Evolutionary conservation across 2,113 vertebrate genomes (phyloP).

Genomic region (rat (Rattus norvegicus)): GRCr8 NC_086025.1:127530501-127531000

Average conservation of each 20-base stretch:
- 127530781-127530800: background rate
- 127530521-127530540: background rate
- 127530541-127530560: slow-evolving; percentile 10
- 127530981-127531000: slow-evolving; percentile 63
- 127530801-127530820: slow-evolving; percentile 70
- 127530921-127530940: slow-evolving; percentile 65
- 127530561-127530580: background rate
- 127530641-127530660: slow-evolving; percentile 66
- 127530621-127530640: slow-evolving; percentile 4
- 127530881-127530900: slow-evolving; percentile 38
- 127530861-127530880: slow-evolving; percentile 43
- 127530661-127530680: no score
- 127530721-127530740: no score
- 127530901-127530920: slow-evolving; percentile 74
- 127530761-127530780: no score
- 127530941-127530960: slow-evolving; percentile 68
- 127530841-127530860: background rate
- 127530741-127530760: no score
- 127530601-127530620: slow-evolving; percentile 59
- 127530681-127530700: no score
- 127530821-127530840: background rate
- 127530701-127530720: no score
- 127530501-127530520: no score
- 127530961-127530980: slow-evolving; percentile 68
- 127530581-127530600: slow-evolving; percentile 41